A percentile compares a stretch with the other conserved stretches of the same genome.
Evolutionary conservation across 2,888 invertebrate species (phyloP).

Genomic region (Tethea ocularis): DNA sequence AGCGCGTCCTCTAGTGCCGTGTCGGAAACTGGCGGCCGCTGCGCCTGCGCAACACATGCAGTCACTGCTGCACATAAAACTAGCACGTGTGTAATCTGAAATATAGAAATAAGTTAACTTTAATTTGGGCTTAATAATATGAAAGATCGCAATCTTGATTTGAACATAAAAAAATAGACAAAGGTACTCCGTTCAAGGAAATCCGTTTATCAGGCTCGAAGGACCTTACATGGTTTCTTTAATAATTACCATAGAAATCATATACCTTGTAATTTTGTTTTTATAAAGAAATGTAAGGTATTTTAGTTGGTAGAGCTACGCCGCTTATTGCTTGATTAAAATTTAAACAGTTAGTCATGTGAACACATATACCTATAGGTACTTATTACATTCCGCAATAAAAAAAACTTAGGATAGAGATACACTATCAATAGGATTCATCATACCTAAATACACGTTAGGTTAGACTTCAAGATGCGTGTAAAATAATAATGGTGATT

Average conservation of each 20-base stretch:
- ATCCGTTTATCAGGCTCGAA: not conserved
- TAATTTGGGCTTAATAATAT: not conserved
- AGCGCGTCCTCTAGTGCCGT: constrained; percentile 87
- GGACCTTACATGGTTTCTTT: not conserved
- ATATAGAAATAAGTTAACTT: constrained; percentile 15
- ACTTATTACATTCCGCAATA: too few species aligned
- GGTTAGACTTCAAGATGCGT: constrained; percentile 11
- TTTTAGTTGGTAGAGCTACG: not conserved
- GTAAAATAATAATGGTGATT: constrained; percentile 19
- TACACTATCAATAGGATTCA: too few species aligned
- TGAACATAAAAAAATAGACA: too few species aligned
- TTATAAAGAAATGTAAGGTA: too few species aligned
- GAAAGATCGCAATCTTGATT: not conserved
- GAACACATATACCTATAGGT: too few species aligned
- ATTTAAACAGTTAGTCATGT: too few species aligned
- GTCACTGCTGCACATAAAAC: constrained; percentile 50
- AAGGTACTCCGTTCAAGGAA: too few species aligned
- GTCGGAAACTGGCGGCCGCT: constrained; percentile 84
- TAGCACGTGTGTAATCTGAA: constrained; percentile 52
- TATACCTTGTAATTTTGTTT: too few species aligned
- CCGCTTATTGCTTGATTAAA: too few species aligned
- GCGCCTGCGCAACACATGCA: constrained; percentile 47
- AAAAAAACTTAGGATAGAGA: too few species aligned
- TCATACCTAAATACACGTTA: too few species aligned
- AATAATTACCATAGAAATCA: too few species aligned